Percentiles rank a stretch among this genome's conserved stretches.
Evolutionary conservation across 2,888 invertebrate species (phyloP).

Genomic region (Gnatocerus cornutus): DNA sequence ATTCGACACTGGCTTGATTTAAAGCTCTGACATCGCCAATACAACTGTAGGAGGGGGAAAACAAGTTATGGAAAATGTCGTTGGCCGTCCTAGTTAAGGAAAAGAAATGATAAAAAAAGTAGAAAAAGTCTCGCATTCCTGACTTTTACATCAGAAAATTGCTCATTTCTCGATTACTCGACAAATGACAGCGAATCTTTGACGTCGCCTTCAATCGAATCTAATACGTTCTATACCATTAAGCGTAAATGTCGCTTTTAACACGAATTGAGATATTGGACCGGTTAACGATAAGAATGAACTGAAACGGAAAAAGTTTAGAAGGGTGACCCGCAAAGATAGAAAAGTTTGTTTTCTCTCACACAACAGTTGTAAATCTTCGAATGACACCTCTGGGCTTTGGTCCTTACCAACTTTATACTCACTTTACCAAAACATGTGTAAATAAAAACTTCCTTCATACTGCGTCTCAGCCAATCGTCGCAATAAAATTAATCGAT

Average conservation of each 20-base stretch:
- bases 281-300: slow-evolving; percentile 57
- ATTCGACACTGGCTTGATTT: slow-evolving; percentile 65
- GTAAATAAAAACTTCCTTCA: slow-evolving; percentile 45
- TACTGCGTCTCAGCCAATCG: slow-evolving; percentile 2
- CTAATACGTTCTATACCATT: slow-evolving; percentile 46
- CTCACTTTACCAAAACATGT: slow-evolving; percentile 56
- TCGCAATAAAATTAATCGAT: slow-evolving; percentile 28
- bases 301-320: slow-evolving; percentile 56
- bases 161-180: slow-evolving; percentile 28
- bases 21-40: slow-evolving; percentile 47
- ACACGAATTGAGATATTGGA: slow-evolving; percentile 58
- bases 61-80: background rate
- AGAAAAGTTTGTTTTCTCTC: slow-evolving; percentile 59
- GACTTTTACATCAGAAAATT: background rate
- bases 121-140: background rate
- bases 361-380: slow-evolving; percentile 60
- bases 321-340: slow-evolving; percentile 57
- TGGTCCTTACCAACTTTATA: slow-evolving; percentile 52
- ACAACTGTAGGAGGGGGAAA: slow-evolving; percentile 5
- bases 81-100: background rate
- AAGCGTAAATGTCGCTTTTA: slow-evolving; percentile 56
- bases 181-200: slow-evolving; percentile 41
- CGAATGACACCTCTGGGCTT: slow-evolving; percentile 59
- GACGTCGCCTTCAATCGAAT: slow-evolving; percentile 36
- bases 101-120: background rate